Base-by-base conservation (phyloP, 2,113 vertebrate genomes). In the Paradoxurus hermaphroditus region DNA sequence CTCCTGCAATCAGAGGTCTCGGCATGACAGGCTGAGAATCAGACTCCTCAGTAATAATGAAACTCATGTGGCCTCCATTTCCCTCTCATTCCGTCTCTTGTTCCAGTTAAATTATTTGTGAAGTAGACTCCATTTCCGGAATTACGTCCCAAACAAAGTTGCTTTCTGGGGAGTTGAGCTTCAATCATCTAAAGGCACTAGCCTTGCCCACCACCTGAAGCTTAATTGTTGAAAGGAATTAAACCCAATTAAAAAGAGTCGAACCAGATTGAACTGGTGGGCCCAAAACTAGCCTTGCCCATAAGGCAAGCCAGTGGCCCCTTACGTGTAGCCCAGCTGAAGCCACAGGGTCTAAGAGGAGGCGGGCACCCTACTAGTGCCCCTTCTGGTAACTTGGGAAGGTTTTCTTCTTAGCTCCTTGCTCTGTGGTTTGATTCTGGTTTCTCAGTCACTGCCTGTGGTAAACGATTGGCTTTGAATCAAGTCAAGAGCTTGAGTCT, bases 211-310 rank as follows among this genome's bases (percentile, higher is more conserved):
- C 41, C 46, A 53, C 73, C 56, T 86, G 86, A 84, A 25, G 31
- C 81, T 79, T 41, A 51, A 75, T n/a, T 68, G 49, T 83, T 83
- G 49, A 72, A 79, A 93, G 27, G 51, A 95, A 78, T 79, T 46
- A 91, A 91, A 49, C 70, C 27, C 68, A 85, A 67, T 67, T 44
- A 83, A 88, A 94, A 51, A 95, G 36, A 89, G 46, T 85, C 77
- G 86, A 87, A 63, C 21, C 49, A 16, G n/a, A 62, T 10, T 4
- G 4, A 97, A 90, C 3, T 3, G 23, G 9, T 46, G 46, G 67
- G 53, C 4, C 41, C 63, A 41, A 41, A 36, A 70, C 18, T 39
- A 56, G 68, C 41, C 68, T 89, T 67, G 49, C 41, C 46, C 23
- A 12, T 59, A 36, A 86, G 79, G 82, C n/a, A n/a, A n/a, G 49